Percentiles rank a stretch among this genome's conserved stretches.
phyloP scores from a whole-genome alignment of 1,140 invertebrate genomes.

The Pseudomyrmex flavicornis region DNA sequence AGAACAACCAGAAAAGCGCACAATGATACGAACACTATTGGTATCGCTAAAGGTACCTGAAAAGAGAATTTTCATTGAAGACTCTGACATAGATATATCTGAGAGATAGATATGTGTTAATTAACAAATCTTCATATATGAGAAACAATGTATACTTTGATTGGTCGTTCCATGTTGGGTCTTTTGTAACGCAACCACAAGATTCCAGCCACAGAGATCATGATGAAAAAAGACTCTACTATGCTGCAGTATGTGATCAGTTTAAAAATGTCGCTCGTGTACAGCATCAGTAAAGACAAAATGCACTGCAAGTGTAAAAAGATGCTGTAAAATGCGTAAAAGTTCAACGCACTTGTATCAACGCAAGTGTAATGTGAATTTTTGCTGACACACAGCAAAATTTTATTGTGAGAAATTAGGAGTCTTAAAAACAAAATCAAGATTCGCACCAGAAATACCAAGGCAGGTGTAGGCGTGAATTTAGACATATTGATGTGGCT shows the following conservation, averaged over 20 bases:
- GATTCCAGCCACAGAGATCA: slow-evolving; percentile 93
- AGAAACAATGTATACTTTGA: slow-evolving; percentile 86
- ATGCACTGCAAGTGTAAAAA: slow-evolving; percentile 88
- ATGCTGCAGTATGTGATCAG: slow-evolving; percentile 98
- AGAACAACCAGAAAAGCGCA: slow-evolving; percentile 93
- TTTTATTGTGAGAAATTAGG: not conserved
- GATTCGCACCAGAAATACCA: slow-evolving; percentile 94
- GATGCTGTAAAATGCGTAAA: not conserved
- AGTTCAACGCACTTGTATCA: too few relatives aligned
- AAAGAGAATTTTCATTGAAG: slow-evolving; percentile 29
- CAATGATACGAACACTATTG: slow-evolving; percentile 93
- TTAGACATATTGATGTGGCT: slow-evolving; percentile 94
- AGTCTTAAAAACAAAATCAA: not conserved
- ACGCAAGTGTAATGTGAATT: too few relatives aligned
- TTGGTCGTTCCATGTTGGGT: slow-evolving; percentile 89
- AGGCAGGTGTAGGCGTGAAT: slow-evolving; percentile 95
- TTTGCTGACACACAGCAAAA: too few relatives aligned
- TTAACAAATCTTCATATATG: not conserved
- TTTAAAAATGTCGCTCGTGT: slow-evolving; percentile 94
- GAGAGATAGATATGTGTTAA: not conserved
- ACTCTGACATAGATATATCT: too few relatives aligned
- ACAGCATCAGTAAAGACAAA: slow-evolving; percentile 93
- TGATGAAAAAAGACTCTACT: slow-evolving; percentile 97
- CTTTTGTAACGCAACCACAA: slow-evolving; percentile 93
- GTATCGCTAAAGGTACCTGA: slow-evolving; percentile 90